Percentiles rank a stretch among this genome's conserved stretches.
Evolutionary conservation across 2,113 vertebrate species (phyloP).

Genomic region (Indicator indicator): DNA sequence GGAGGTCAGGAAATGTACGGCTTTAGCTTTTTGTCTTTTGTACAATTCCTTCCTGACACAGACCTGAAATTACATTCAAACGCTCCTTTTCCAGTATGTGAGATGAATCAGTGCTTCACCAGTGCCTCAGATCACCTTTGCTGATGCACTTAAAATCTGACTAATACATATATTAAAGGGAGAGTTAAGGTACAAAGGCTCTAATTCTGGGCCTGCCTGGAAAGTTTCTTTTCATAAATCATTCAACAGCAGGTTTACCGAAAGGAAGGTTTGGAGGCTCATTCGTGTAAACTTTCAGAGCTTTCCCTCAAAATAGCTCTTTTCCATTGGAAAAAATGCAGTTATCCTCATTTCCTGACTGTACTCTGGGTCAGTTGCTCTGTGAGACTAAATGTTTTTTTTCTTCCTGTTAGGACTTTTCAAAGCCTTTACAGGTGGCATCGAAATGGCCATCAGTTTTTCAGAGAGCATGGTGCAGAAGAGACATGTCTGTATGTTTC

Average conservation of each 20-base stretch:
- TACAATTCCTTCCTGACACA: background rate
- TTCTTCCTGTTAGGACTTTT: background rate
- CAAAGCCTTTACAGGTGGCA: background rate
- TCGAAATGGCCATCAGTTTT: background rate
- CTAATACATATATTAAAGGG: background rate
- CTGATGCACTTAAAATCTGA: slow-evolving; percentile 2
- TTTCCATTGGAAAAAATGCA: background rate
- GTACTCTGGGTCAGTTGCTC: background rate
- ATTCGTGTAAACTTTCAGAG: slow-evolving; percentile 24
- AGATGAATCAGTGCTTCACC: background rate
- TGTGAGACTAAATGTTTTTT: background rate
- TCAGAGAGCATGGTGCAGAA: background rate
- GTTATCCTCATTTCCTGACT: background rate
- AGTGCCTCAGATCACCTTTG: background rate
- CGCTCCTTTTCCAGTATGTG: background rate
- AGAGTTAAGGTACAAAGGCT: background rate
- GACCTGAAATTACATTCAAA: background rate
- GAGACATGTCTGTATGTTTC: rapidly evolving
- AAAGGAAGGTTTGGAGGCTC: background rate
- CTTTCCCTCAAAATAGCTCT: background rate
- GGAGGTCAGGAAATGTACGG: background rate
- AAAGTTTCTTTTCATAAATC: slow-evolving; percentile 22
- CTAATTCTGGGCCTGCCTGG: background rate
- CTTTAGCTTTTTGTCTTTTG: background rate
- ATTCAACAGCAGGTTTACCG: slow-evolving; percentile 4